Conservation (phyloP, 2,797 vertebrate genomes). For the Gymnocypris eckloni region DNA sequence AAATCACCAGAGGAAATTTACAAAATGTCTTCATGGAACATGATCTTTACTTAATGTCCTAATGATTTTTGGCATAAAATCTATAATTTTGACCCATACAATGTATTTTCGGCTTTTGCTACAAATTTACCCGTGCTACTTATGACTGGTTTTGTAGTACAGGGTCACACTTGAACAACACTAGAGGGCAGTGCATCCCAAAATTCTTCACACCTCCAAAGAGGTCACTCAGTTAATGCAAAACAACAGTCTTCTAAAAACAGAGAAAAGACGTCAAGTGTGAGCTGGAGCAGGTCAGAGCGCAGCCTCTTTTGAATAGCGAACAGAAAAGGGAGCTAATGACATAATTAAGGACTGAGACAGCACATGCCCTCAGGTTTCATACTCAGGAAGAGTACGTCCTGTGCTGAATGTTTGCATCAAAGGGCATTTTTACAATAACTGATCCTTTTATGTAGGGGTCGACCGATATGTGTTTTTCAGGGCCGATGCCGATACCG, state of each 20-base stretch:
- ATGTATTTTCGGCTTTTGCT: background rate
- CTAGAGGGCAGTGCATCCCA: constrained; percentile 24
- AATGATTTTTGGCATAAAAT: background rate
- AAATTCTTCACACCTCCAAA: background rate
- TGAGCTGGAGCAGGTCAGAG: background rate
- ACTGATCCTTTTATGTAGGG: background rate
- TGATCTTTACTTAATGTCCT: background rate
- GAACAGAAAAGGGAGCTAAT: constrained; percentile 18
- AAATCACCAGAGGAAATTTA: background rate
- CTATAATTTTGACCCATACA: background rate
- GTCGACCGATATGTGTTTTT: no score
- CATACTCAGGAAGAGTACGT: background rate
- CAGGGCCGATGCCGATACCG: no score
- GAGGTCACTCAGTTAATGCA: constrained; percentile 1
- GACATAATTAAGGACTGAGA: constrained; percentile 4
- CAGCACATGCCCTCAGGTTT: background rate
- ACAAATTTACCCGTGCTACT: background rate
- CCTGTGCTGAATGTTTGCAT: background rate
- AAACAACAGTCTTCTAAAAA: background rate
- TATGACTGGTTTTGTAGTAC: background rate
- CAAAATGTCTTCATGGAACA: background rate
- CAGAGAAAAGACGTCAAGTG: background rate
- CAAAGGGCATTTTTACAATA: constrained; percentile 1
- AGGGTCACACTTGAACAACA: background rate
- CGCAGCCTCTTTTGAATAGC: background rate